Base-by-base conservation (phyloP, 1,140 invertebrate species). In the Drosophila albomicans region DNA sequence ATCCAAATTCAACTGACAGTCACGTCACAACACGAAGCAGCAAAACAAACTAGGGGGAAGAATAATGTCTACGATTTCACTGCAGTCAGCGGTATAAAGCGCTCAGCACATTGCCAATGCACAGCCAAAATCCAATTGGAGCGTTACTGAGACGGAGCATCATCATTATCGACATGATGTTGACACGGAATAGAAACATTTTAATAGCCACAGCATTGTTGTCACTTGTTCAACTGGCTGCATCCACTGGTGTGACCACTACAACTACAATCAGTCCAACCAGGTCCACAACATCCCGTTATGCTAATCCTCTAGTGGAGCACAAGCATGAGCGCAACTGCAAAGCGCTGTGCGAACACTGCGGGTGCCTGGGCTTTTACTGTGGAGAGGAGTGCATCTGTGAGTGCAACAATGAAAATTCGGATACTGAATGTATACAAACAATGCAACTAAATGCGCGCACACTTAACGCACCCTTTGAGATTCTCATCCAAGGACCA, bases 361-460 rank as follows among this genome's bases (percentile, higher is more conserved):
- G 92, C 52, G 85, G 91, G 2, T 92, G 92, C 61, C 32, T 91
- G 48, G 91, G 91, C 5, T 93, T 92, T 73, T 93, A 93, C 52
- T 93, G 92, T 11, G 92, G 91, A 0, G 92, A 93, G 61, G 91
- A 93, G 66, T 93, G 92, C 45, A 84, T 93, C 5, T 93, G 92
- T 57, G 92, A 93, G 54, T 93, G 91, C 57, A 91, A 92, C 62
- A 72, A 91, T 10, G 88, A 88, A 1, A 82, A 82, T 56, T 91
- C 84, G 1, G 81, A 92, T 45, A 91, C 82, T 0, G 80, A 92
- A 46, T 92, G 92, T 46, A 85, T 92, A 3, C 78, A 73, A 8
- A 78, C 81, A 5, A 92, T 92, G 87, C 88, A 92, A 51, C 51
- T 35, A 11, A 87, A 91, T 13, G 92, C 92, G 0, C 72, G 78